Evolutionary conservation across 2,888 invertebrate species (phyloP).

Genomic region (Cecidostiba fungosa): DNA sequence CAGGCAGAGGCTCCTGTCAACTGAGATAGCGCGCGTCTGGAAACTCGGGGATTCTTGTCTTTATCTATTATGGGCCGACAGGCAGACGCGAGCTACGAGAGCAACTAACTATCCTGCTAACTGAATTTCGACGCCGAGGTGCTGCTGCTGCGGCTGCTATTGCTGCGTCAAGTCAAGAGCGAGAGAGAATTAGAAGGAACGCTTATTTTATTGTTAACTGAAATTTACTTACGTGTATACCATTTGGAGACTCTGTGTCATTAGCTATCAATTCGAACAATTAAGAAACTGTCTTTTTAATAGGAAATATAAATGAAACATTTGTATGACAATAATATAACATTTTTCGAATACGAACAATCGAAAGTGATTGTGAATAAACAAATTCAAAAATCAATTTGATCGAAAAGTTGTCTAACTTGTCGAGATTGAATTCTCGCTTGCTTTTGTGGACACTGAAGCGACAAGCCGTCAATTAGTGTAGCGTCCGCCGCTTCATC

Average conservation of each 20-base stretch:
- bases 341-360: too few species aligned
- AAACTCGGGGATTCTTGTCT: conserved; percentile 45
- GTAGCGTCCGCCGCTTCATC: background rate
- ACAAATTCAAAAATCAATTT: too few species aligned
- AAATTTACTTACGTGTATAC: too few species aligned
- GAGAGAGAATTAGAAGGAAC: background rate
- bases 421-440: background rate
- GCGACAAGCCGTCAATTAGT: background rate
- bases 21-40: conserved; percentile 27
- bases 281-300: too few species aligned
- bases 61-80: conserved; percentile 38
- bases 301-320: too few species aligned
- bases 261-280: too few species aligned
- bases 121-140: conserved; percentile 32
- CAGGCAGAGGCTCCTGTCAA: conserved; percentile 5
- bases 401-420: conserved; percentile 13
- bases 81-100: conserved; percentile 15
- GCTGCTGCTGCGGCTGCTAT: background rate
- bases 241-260: too few species aligned
- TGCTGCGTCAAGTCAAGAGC: too few species aligned
- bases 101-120: conserved; percentile 35
- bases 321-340: too few species aligned
- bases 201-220: too few species aligned
- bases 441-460: background rate
- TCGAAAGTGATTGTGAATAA: too few species aligned